These are phyloP conservation scores for Himalopsyche tibetana DNA, from an alignment of 2,888 invertebrate species.

Conservation along the genomic window DNA sequence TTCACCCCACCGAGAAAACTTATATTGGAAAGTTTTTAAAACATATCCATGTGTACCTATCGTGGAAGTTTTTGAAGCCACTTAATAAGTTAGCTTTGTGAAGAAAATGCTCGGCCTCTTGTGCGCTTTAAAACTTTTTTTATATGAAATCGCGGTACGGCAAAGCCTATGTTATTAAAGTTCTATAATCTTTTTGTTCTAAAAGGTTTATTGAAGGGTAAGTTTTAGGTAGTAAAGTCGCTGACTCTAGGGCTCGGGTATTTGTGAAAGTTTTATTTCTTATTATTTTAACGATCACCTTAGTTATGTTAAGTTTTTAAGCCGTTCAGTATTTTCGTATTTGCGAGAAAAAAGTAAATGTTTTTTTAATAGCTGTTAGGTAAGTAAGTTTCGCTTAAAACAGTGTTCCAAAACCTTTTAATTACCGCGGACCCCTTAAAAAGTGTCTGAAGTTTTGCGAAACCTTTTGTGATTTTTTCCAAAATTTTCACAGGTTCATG, in stretches of 20 bases:
- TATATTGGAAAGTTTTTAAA: constrained; percentile 54
- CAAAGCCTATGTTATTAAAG: constrained; percentile 56
- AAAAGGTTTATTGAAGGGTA: constrained; percentile 22
- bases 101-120: constrained; percentile 46
- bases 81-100: constrained; percentile 62
- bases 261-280: constrained; percentile 8
- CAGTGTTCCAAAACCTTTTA: too few species aligned
- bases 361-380: too few species aligned
- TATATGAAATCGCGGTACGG: constrained; percentile 54
- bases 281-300: constrained; percentile 26
- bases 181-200: constrained; percentile 57
- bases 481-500: too few species aligned
- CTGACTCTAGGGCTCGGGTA: not conserved
- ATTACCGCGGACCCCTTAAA: too few species aligned
- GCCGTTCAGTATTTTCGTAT: not conserved
- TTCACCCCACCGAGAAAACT: constrained; percentile 34
- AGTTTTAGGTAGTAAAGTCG: constrained; percentile 36
- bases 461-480: too few species aligned
- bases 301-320: constrained; percentile 25
- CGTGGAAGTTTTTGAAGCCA: constrained; percentile 60
- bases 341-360: not conserved
- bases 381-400: too few species aligned
- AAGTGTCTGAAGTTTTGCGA: too few species aligned
- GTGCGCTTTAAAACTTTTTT: constrained; percentile 54
- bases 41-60: constrained; percentile 54